Evolutionary conservation across 2,797 vertebrate species (phyloP), one percentile per base, ranked within the genome.

Genomic region (Pogoniulus pusillus): DNA sequence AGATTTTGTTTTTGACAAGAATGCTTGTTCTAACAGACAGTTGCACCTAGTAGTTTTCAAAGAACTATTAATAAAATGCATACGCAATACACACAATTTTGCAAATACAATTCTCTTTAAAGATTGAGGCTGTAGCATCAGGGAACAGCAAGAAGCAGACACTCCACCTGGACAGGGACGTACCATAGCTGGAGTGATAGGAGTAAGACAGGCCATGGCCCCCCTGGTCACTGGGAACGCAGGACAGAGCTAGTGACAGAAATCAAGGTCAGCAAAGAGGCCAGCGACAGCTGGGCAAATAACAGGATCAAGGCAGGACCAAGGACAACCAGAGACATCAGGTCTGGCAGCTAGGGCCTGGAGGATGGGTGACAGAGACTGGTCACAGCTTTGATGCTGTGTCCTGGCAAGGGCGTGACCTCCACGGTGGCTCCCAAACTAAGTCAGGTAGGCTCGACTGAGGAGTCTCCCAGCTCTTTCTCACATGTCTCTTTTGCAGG

Each of bases 311-410:
- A 66, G 29, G 30, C 22, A 66, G 30, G 45, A 37, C 39, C 4
- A 3, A 70, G 30, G 27, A 8, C 12, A 32, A 60, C 26, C 27
- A 0, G 0, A 70, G 26, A 18, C 3, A 5, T 49, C 58, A 51
- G 23, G 57, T 45, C 35, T 62, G 39, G 29, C 3, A 5, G 35
- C 7, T 41, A 51, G 47, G 12, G 45, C 34, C 12, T 16, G 17
- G 8, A 45, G 4, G 5, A 9, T 27, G 18, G 13, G 22, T 26
- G 30, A 22, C 24, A 13, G 2, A 29, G 12, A 41, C 62, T 1
- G 3, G n/a, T 14, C 63, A 35, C 0, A 1, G 13, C 55, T 53
- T 30, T 16, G 9, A 4, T 45, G 10, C 24, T 24, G 22, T 23
- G 22, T 23, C 41, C 20, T 57, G 49, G 12, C 11, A 62, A 39